phyloP scores from a whole-genome alignment of 2,113 vertebrate species.

The Galemys pyrenaicus region DNA sequence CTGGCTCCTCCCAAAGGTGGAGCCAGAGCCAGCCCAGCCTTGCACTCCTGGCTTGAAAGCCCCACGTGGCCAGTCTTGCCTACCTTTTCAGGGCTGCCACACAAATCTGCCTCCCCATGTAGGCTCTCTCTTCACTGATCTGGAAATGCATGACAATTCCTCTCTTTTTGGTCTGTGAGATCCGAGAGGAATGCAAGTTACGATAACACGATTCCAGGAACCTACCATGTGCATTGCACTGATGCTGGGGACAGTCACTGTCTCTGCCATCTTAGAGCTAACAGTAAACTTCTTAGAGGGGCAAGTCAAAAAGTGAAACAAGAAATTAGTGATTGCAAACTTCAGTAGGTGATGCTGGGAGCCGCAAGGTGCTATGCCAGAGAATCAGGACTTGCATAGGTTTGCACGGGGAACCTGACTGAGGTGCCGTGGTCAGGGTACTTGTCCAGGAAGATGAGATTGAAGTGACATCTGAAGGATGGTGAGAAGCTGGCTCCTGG shows the following conservation, averaged over 20 bases:
- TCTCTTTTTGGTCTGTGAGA: neutral
- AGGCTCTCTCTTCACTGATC: neutral
- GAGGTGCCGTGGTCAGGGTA: neutral
- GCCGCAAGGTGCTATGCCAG: neutral
- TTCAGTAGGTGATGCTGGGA: neutral
- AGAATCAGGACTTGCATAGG: neutral
- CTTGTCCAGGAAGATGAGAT: neutral
- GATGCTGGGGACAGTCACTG: neutral
- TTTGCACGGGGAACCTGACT: neutral
- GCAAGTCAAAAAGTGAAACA: neutral
- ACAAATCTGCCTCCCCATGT: neutral
- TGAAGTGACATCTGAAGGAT: neutral
- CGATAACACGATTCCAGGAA: neutral
- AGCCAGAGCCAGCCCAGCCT: neutral
- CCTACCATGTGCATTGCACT: fast-evolving
- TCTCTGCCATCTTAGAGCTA: neutral
- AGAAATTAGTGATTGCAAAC: neutral
- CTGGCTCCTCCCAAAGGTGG: neutral
- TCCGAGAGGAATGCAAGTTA: neutral
- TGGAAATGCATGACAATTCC: neutral
- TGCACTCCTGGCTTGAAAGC: neutral
- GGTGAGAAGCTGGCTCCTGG: neutral
- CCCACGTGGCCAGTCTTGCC: neutral
- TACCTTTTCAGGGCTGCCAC: neutral
- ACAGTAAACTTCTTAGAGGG: neutral